These are phyloP conservation scores for Machimus atricapillus DNA, from an alignment of 2,888 invertebrate genomes.

Conservation along the genomic window DNA sequence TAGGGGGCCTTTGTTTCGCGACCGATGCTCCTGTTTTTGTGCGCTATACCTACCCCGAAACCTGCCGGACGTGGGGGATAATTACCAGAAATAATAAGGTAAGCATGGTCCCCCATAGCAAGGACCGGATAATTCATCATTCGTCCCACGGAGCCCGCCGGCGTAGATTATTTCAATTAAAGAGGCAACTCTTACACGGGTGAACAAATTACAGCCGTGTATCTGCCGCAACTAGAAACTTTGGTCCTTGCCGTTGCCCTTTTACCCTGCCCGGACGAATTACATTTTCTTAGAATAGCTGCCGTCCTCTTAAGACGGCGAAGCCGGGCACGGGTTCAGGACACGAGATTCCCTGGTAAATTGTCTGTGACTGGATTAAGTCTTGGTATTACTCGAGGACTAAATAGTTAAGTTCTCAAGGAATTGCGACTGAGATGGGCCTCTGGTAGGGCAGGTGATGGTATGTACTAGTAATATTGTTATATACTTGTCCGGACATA, in stretches of 20 bases:
- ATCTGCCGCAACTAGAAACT: not conserved
- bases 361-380: not conserved
- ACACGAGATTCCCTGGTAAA: not conserved
- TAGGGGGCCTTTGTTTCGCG: not conserved
- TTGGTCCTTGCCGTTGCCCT: not conserved
- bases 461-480: not conserved
- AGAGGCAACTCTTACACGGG: slow-evolving; percentile 5
- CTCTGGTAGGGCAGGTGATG: not conserved
- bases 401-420: slow-evolving; percentile 11
- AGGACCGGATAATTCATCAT: slow-evolving; percentile 22
- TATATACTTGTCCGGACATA: not conserved
- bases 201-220: slow-evolving; percentile 18
- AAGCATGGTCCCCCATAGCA: not conserved
- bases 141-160: not conserved
- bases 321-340: not conserved
- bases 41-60: not conserved
- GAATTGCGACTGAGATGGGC: not conserved
- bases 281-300: not conserved
- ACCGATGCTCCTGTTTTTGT: not conserved
- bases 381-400: not conserved
- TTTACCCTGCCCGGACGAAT: not conserved
- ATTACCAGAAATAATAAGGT: slow-evolving; percentile 26
- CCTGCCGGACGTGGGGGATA: not conserved
- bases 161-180: slow-evolving; percentile 21
- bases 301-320: not conserved